Evolutionary conservation across 2,113 vertebrate species (phyloP).

Genomic region (Oreocharis arfaki): DNA sequence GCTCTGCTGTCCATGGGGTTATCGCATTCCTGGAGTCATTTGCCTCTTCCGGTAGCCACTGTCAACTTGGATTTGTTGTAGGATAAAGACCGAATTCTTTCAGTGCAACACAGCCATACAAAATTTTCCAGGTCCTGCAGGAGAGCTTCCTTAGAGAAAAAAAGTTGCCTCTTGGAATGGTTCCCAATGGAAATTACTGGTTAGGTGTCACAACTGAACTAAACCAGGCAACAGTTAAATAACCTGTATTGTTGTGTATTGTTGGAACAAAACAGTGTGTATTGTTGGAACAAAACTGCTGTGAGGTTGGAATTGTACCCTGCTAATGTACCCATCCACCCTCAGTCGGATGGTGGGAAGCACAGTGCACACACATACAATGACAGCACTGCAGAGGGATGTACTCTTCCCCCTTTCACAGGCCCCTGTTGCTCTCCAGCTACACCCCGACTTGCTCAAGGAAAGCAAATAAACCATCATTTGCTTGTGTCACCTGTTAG

Average conservation of each 20-base stretch:
- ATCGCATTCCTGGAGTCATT: not conserved
- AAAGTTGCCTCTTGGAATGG: not conserved
- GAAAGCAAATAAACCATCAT: not conserved
- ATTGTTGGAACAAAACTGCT: not conserved
- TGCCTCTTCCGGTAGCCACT: not conserved
- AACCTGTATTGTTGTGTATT: not conserved
- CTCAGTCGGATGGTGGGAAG: not conserved
- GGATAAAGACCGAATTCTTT: not conserved
- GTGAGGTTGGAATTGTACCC: not conserved
- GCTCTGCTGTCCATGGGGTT: not conserved
- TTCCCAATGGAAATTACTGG: not conserved
- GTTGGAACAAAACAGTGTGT: not conserved
- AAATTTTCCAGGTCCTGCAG: not conserved
- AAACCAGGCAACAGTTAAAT: not conserved
- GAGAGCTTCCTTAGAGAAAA: not conserved
- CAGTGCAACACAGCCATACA: not conserved
- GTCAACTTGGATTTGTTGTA: not conserved
- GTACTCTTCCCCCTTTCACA: fast-evolving
- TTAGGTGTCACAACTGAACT: not conserved
- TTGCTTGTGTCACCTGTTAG: not conserved
- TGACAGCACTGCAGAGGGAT: not conserved
- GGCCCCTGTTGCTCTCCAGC: not conserved
- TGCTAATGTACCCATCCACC: not conserved
- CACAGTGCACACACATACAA: fast-evolving
- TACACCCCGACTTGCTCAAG: not conserved